Evolutionary conservation across 2,888 invertebrate genomes (phyloP), one percentile per base, ranked within the genome.

Genomic region (Nezara viridula): DNA sequence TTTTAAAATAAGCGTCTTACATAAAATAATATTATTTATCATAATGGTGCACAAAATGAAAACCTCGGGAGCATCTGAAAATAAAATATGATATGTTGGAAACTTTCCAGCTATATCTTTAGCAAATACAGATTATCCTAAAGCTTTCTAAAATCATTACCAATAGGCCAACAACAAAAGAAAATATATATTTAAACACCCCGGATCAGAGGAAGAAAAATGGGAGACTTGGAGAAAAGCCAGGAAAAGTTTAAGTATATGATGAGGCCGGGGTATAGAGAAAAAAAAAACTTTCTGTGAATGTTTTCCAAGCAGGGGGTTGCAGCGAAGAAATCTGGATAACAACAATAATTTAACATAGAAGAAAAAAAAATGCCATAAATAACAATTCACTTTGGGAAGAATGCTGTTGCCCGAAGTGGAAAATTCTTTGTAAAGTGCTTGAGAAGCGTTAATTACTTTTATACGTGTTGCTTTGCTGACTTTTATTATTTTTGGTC

Each of bases 201-300:
- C 19, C 6, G 66, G 66, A 73, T 73, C 66, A 37, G 66, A 37
- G 66, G 66, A 73, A 73, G 66, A 73, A 73, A 73, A 73, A 73
- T 73, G 66, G 66, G 66, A 37, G 66, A 32, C 66, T 73, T 73
- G 66, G 66, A 73, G 32, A 73, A 73, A 19, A 73, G 66, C 66
- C 66, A 73, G 66, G 21, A 73, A 73, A 73, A 73, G 66, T 73
- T 73, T 73, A 73, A 73, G 66, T 73, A 73, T 73, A 73, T 73
- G 66, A 73, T 73, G 66, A 73, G 66, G 66, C 66, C 10, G 66
- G 32, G 37, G 32, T n/a, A 73, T 73, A 19, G 66, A 66, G 21
- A 1, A 66, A 19, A 73, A 73, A 37, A 73, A 73, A 73, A 73
- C 66, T 73, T 60, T 73, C 32, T 73, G 21, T 19, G 66, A 73